Percentiles rank a stretch among this genome's conserved stretches.
Evolutionary conservation across 2,888 invertebrate genomes (phyloP).

Genomic region (Paralinhomoeus sp.): DNA sequence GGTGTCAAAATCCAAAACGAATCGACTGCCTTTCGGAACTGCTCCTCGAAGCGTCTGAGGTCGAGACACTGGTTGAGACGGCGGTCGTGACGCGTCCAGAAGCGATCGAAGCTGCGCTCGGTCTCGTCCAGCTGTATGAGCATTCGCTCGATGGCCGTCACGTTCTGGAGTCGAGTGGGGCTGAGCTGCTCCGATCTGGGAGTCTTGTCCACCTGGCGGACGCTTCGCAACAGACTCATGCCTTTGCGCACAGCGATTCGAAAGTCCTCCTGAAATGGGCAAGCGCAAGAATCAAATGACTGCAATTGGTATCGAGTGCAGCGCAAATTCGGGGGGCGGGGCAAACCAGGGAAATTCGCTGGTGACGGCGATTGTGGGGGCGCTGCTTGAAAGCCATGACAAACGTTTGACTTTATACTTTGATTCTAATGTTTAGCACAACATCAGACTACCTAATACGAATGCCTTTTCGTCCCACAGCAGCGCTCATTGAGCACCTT

Average conservation of each 20-base stretch:
- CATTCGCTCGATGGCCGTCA: constrained; percentile 71
- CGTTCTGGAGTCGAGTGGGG: constrained; percentile 39
- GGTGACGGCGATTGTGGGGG: too few relatives aligned
- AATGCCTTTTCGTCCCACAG: too few relatives aligned
- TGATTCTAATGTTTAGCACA: too few relatives aligned
- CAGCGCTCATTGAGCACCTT: too few relatives aligned
- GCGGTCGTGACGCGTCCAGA: constrained; percentile 74
- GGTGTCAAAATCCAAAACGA: too few relatives aligned
- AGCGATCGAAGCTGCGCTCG: constrained; percentile 70
- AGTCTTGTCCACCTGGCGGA: constrained; percentile 26
- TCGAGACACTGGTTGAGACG: constrained; percentile 69
- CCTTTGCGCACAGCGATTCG: constrained; percentile 65
- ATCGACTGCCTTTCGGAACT: constrained; percentile 47
- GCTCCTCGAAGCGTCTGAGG: constrained; percentile 73
- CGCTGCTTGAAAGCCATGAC: too few relatives aligned
- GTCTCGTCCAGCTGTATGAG: constrained; percentile 17
- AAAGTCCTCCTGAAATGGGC: constrained; percentile 45
- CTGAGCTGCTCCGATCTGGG: constrained; percentile 15
- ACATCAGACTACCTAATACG: too few relatives aligned
- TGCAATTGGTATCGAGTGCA: too few relatives aligned
- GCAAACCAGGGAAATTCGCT: too few relatives aligned
- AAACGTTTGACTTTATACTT: too few relatives aligned
- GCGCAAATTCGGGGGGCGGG: too few relatives aligned
- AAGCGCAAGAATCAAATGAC: too few relatives aligned
- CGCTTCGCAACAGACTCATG: constrained; percentile 48